A percentile compares a stretch with the other conserved stretches of the same genome.
phyloP scores from a whole-genome alignment of 2,797 vertebrate species.

The Poecilia picta region DNA sequence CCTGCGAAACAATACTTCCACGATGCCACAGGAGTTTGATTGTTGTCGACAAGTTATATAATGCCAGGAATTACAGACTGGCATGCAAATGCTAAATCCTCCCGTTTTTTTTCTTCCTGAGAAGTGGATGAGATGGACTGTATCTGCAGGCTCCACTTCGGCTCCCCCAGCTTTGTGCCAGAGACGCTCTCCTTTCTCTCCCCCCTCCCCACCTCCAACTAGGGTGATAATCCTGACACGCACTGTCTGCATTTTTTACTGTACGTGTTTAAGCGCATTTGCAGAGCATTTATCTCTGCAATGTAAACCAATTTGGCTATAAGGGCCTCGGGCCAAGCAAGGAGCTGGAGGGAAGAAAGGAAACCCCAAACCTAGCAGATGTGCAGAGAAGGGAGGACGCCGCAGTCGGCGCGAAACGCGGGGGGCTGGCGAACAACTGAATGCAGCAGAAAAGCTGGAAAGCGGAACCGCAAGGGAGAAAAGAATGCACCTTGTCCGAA shows the following conservation, averaged over 20 bases:
- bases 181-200: constrained; percentile 79
- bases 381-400: constrained; percentile 67
- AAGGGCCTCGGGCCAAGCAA: constrained; percentile 82
- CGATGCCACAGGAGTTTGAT: constrained; percentile 78
- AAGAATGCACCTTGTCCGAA: constrained; percentile 77
- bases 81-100: constrained; percentile 83
- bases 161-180: constrained; percentile 77
- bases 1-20: constrained; percentile 82
- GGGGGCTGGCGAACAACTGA: constrained; percentile 72
- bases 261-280: constrained; percentile 88
- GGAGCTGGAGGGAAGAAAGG: constrained; percentile 73
- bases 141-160: constrained; percentile 81
- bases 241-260: constrained; percentile 87
- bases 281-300: constrained; percentile 87
- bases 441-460: constrained; percentile 67
- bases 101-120: constrained; percentile 78
- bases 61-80: constrained; percentile 83
- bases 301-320: constrained; percentile 89
- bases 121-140: constrained; percentile 81
- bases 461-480: constrained; percentile 67
- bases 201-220: constrained; percentile 60
- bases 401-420: constrained; percentile 60
- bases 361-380: constrained; percentile 83
- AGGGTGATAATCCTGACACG: constrained; percentile 86
- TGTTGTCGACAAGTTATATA: constrained; percentile 82